A percentile compares a stretch with the other conserved stretches of the same genome.
These are phyloP conservation scores for Nixonia krombeini DNA, from an alignment of 1,140 invertebrate genomes.

Conservation along the genomic window DNA sequence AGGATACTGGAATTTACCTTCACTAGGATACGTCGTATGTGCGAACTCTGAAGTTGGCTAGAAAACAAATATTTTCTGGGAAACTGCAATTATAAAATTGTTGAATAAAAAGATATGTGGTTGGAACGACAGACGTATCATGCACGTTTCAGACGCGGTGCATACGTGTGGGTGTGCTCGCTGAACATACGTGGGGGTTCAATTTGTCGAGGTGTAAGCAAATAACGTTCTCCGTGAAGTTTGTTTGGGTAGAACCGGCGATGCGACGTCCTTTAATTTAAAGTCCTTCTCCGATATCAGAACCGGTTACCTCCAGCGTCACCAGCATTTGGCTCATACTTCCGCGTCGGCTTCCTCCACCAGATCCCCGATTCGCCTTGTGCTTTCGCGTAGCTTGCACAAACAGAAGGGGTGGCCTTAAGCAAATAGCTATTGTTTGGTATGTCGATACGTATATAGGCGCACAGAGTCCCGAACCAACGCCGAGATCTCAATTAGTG, in stretches of 20 bases:
- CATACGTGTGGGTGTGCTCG: constrained; percentile 30
- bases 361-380: constrained; percentile 23
- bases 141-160: too few species aligned
- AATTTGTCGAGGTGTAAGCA: constrained; percentile 69
- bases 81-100: too few species aligned
- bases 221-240: constrained; percentile 64
- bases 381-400: constrained; percentile 51
- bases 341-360: constrained; percentile 38
- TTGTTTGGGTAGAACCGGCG: constrained; percentile 63
- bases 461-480: constrained; percentile 41
- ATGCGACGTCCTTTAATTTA: constrained; percentile 67
- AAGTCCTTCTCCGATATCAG: constrained; percentile 59
- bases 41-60: too few species aligned
- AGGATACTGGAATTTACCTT: too few species aligned
- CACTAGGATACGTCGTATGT: too few species aligned
- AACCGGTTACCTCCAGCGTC: constrained; percentile 38
- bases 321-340: constrained; percentile 35
- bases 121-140: too few species aligned
- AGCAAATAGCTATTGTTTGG: constrained; percentile 69
- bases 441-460: constrained; percentile 47
- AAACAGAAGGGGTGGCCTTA: constrained; percentile 68
- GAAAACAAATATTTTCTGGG: too few species aligned
- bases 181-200: constrained; percentile 53
- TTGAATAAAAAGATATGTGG: too few species aligned
- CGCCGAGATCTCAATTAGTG: constrained; percentile 62